These are phyloP conservation scores for Epicampocera succincta DNA, from an alignment of 2,888 invertebrate species.

Conservation along the genomic window DNA sequence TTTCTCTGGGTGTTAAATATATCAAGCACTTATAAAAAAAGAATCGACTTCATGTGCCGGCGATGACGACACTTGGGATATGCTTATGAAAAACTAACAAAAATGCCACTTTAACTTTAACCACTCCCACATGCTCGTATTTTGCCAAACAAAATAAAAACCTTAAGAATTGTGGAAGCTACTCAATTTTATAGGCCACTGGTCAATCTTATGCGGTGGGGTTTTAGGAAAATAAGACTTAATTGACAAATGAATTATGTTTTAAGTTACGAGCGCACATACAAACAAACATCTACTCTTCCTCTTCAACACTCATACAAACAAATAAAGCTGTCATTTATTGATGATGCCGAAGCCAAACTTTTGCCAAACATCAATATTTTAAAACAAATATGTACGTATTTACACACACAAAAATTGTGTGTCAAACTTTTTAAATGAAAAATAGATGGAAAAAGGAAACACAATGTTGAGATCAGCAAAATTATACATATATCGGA, in stretches of 20 bases:
- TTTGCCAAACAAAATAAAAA: no score
- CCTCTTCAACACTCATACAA: no score
- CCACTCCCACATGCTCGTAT: no score
- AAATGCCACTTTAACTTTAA: no score
- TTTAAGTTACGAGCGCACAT: not conserved
- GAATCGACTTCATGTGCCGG: no score
- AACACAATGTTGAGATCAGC: conserved; percentile 17
- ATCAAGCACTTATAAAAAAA: no score
- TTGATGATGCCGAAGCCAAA: conserved; percentile 12
- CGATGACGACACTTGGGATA: no score
- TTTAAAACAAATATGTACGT: not conserved
- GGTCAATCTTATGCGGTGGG: not conserved
- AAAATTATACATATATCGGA: conserved; percentile 25
- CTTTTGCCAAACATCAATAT: not conserved
- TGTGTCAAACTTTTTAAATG: not conserved
- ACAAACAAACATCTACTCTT: not conserved
- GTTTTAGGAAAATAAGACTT: not conserved
- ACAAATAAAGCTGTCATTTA: not conserved
- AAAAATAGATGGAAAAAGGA: conserved; percentile 1
- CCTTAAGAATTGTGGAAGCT: no score
- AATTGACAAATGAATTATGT: not conserved
- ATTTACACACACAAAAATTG: not conserved
- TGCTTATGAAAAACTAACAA: no score
- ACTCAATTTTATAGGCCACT: no score
- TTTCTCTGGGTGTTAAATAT: no score